Evolutionary conservation across 2,888 invertebrate species (phyloP), one percentile per base, ranked within the genome.

Genomic region (Myopa tessellatipennis): DNA sequence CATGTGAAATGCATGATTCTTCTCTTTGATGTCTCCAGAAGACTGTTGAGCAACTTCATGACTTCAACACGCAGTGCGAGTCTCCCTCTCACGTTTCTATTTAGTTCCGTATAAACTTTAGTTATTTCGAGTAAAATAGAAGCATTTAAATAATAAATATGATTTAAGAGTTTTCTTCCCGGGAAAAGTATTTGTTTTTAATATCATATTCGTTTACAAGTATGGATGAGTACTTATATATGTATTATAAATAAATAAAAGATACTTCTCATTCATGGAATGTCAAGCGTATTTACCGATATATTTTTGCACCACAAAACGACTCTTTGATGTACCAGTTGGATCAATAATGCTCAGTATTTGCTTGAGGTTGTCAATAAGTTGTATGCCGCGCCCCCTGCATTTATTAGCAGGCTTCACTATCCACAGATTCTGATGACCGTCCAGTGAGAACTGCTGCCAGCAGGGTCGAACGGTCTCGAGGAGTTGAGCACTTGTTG

Each of bases 291-390:
- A 1, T 88, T 90, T 91, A 96, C 97, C 97, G 83, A 98, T 96
- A 88, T 98, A 98, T 90, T 98, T 98, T 88, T 98, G 98, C 14
- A 98, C 95, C 71, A 98, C 96, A 88, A 95, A 98, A 91, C 95
- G 92, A 85, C 93, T 92, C 89, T 94, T 94, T 82, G 92, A 90
- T 40, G 92, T 91, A 86, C 90, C 90, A n/a, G 93, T 91, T 82
- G 92, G 91, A 86, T 94, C 94, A n/a, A 94, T 91, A 74, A 93
- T 91, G 40, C 92, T 92, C 81, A 95, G 89, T 76, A 98, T 96
- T 84, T 96, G 96, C 83, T 96, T 95, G 45, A 98, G 91, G 84
- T 93, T 94, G 87, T 96, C 95, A 91, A 96, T 94, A 71, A 97
- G 91, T 69, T 94, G 93, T 81, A 98, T 98, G 72, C 98, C 98